phyloP scores from a whole-genome alignment of 2,797 vertebrate species.

The Chelidonichthys spinosus region DNA sequence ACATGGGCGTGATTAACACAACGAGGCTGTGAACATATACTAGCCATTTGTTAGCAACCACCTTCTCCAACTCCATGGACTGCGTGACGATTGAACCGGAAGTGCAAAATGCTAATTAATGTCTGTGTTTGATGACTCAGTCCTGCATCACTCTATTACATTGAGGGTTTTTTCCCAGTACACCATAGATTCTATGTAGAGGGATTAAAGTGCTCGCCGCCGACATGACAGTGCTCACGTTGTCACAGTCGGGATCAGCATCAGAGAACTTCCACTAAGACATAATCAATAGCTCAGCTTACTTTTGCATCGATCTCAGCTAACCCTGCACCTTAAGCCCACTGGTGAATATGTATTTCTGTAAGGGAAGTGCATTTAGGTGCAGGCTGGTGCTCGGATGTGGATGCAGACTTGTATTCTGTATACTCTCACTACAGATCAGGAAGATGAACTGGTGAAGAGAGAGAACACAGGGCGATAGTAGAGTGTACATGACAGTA shows the following conservation, averaged over 20 bases:
- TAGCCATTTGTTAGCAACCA: too few relatives aligned
- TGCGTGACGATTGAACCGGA: too few relatives aligned
- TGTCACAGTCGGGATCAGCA: conserved; percentile 16
- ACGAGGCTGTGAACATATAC: too few relatives aligned
- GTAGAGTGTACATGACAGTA: conserved; percentile 40
- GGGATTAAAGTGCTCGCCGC: conserved; percentile 37
- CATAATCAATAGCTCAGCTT: conserved; percentile 54
- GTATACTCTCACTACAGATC: conserved; percentile 27
- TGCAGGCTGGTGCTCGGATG: neutral
- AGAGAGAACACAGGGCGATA: conserved; percentile 1
- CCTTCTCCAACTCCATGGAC: too few relatives aligned
- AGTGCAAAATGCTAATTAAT: conserved; percentile 29
- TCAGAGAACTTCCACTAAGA: conserved; percentile 47
- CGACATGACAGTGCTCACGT: conserved; percentile 32
- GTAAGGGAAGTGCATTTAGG: neutral
- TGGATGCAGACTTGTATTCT: conserved; percentile 28
- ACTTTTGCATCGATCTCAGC: conserved; percentile 30
- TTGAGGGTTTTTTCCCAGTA: neutral
- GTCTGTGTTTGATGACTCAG: too few relatives aligned
- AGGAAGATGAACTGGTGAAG: conserved; percentile 8
- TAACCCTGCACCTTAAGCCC: conserved; percentile 14
- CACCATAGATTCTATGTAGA: conserved; percentile 17
- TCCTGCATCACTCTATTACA: too few relatives aligned
- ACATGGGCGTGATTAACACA: too few relatives aligned
- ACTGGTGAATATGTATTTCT: conserved; percentile 23